These are phyloP conservation scores for Girardia tigrina DNA, from an alignment of 2,888 invertebrate species.

Conservation along the genomic window DNA sequence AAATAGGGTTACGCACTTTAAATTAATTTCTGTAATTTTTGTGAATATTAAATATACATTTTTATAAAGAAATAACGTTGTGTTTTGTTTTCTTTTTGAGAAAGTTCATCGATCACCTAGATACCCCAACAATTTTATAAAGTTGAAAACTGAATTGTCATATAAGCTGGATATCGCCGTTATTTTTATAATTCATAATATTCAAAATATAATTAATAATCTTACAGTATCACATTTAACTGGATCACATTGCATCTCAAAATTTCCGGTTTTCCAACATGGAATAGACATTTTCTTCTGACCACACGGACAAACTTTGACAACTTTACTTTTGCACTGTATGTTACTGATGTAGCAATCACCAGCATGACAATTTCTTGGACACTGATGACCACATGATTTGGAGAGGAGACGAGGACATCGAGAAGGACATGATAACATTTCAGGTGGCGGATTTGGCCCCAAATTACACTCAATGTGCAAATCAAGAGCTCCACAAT, in stretches of 20 bases:
- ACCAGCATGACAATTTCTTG: constrained; percentile 12
- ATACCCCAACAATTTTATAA: too few relatives aligned
- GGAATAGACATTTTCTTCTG: background rate
- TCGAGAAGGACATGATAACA: constrained; percentile 11
- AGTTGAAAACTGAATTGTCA: too few relatives aligned
- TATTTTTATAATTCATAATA: too few relatives aligned
- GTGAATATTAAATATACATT: too few relatives aligned
- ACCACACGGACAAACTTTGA: background rate
- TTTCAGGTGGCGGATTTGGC: background rate
- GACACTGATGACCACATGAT: constrained; percentile 16
- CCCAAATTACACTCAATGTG: constrained; percentile 2
- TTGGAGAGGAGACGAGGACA: background rate
- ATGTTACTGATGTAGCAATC: background rate
- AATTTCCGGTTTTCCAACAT: background rate
- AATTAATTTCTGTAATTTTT: too few relatives aligned
- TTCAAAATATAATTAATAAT: background rate
- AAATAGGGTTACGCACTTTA: too few relatives aligned
- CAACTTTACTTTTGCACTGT: background rate
- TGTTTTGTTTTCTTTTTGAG: too few relatives aligned
- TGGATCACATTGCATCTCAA: background rate
- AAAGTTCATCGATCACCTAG: too few relatives aligned
- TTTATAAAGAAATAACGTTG: too few relatives aligned
- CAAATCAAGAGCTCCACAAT: background rate
- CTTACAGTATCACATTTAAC: background rate
- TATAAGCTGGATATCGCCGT: too few relatives aligned